These are phyloP conservation scores for Acanthosepion lycidas DNA, from an alignment of 2,888 invertebrate species.

Conservation along the genomic window DNA sequence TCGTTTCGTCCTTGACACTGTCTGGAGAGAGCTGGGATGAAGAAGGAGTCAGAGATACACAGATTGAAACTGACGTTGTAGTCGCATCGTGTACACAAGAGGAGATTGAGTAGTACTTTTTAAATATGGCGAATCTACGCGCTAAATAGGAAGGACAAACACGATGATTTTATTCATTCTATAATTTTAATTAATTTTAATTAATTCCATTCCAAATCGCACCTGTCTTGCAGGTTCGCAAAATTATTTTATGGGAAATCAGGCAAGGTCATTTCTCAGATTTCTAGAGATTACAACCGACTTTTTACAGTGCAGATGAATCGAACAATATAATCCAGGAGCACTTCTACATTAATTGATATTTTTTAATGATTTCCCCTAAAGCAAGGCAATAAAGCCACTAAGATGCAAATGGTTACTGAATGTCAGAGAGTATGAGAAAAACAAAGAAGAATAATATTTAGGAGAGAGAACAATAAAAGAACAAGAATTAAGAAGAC, in stretches of 20 bases:
- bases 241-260: background rate
- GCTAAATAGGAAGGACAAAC: background rate
- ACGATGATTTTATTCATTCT: background rate
- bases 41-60: background rate
- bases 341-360: too few species aligned
- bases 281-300: too few species aligned
- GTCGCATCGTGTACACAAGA: background rate
- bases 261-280: background rate
- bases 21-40: background rate
- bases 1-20: constrained; percentile 20
- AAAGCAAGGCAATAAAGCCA: too few species aligned
- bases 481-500: too few species aligned
- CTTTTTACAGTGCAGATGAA: too few species aligned
- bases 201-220: background rate
- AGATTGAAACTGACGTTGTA: background rate
- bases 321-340: too few species aligned
- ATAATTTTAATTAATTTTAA: background rate
- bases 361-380: too few species aligned
- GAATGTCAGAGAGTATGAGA: too few species aligned
- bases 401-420: too few species aligned
- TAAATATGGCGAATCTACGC: background rate
- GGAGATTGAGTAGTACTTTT: background rate
- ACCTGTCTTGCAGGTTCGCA: background rate
- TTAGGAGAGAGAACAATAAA: too few species aligned
- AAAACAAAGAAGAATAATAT: too few species aligned